Conservation (phyloP, 1,140 invertebrate species). For the Eumeta japonica region DNA sequence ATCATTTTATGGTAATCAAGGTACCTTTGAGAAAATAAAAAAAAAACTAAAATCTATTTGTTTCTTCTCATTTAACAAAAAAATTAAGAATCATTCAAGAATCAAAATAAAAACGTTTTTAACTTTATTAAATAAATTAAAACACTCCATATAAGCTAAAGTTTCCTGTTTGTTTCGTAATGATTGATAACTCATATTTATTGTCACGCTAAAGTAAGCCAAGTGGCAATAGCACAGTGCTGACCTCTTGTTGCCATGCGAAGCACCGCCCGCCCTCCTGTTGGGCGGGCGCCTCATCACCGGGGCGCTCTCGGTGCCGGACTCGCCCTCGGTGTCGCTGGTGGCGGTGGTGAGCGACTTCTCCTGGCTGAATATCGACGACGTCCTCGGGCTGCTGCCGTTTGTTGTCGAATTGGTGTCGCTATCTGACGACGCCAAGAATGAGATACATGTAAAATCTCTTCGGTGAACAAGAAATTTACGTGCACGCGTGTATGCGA, state of each 20-base stretch:
- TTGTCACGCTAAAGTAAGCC: background rate
- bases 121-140: too few species aligned
- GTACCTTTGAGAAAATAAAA: background rate
- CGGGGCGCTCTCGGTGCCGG: slow-evolving; percentile 43
- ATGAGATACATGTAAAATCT: too few species aligned
- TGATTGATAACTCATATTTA: slow-evolving; percentile 1
- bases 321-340: slow-evolving; percentile 44
- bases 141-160: too few species aligned
- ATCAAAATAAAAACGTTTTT: too few species aligned
- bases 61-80: too few species aligned
- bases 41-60: too few species aligned
- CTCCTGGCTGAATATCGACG: slow-evolving; percentile 48
- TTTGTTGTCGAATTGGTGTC: slow-evolving; percentile 52
- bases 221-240: background rate
- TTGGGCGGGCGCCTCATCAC: slow-evolving; percentile 35
- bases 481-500: too few species aligned
- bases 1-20: too few species aligned
- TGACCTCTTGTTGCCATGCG: slow-evolving; percentile 45
- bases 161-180: too few species aligned
- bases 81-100: too few species aligned
- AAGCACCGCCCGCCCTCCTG: slow-evolving; percentile 17
- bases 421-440: too few species aligned
- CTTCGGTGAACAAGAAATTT: too few species aligned
- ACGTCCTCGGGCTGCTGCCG: slow-evolving; percentile 47
- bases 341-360: slow-evolving; percentile 36